Evolutionary conservation across 35 echinoderm and acorn worm species (phyloP).

Genomic region (Lytechinus pictus): DNA sequence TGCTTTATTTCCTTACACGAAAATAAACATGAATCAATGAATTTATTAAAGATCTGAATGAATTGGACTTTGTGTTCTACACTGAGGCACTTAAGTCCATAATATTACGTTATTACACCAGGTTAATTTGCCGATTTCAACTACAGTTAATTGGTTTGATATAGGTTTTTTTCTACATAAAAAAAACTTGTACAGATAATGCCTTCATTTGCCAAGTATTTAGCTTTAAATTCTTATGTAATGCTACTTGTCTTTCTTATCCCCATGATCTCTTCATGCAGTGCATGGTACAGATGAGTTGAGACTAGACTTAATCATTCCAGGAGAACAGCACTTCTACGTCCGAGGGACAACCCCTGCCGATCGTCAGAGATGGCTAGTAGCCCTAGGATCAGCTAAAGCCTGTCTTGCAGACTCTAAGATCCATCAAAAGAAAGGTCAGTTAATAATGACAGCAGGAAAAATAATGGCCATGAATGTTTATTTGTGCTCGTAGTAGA

Average conservation of each 20-base stretch:
- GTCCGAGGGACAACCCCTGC: conserved; percentile 84
- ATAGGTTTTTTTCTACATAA: no score
- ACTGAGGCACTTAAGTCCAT: no score
- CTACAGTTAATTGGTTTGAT: no score
- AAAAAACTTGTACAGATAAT: no score
- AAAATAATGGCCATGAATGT: no score
- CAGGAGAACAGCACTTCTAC: conserved; percentile 97
- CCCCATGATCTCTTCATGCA: conserved; percentile 45
- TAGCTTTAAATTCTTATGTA: not conserved
- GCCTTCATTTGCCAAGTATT: not conserved
- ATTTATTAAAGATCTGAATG: no score
- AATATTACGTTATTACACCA: no score
- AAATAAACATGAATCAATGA: no score
- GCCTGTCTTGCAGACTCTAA: conserved; percentile 91
- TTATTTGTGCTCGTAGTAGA: no score
- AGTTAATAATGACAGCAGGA: not conserved
- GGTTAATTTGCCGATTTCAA: no score
- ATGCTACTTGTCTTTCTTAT: not conserved
- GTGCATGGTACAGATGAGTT: conserved; percentile 83
- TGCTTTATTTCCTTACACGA: no score
- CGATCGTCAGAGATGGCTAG: conserved; percentile 94
- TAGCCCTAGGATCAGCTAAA: conserved; percentile 92
- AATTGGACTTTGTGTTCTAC: no score
- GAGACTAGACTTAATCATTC: conserved; percentile 93
- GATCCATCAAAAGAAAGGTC: conserved; percentile 80